These are phyloP conservation scores for Thomomys bottae DNA, from an alignment of 2,113 vertebrate species.

Conservation along the genomic window DNA sequence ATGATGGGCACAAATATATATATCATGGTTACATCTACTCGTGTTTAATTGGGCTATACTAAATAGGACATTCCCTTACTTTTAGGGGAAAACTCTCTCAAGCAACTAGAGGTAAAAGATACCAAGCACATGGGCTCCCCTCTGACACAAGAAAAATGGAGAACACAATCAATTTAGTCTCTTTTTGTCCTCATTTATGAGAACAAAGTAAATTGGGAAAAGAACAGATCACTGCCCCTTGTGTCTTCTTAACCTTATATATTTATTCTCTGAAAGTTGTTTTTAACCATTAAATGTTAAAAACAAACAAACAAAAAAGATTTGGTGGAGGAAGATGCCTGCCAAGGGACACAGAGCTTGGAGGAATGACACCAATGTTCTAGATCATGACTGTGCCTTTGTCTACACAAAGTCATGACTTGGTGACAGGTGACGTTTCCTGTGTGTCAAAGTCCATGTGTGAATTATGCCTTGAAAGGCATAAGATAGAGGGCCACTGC, in stretches of 20 bases:
- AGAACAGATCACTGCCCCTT: neutral
- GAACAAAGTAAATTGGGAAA: neutral
- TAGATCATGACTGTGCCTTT: neutral
- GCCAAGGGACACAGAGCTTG: neutral
- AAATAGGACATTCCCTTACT: neutral
- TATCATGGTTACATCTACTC: neutral
- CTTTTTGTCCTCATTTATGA: neutral
- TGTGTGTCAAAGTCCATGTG: neutral
- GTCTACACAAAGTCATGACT: neutral
- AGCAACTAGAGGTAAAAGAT: neutral
- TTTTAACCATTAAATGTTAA: neutral
- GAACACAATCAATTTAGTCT: neutral
- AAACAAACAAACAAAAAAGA: neutral
- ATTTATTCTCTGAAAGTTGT: neutral
- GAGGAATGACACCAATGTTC: neutral
- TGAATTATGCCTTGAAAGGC: neutral
- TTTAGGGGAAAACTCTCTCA: neutral
- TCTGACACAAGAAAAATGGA: neutral
- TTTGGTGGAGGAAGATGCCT: neutral
- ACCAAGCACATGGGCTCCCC: neutral
- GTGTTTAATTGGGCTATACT: neutral
- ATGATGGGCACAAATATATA: neutral
- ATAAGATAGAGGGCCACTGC: neutral
- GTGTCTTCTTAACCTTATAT: neutral
- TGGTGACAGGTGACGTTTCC: neutral